Evolutionary conservation across 2,113 vertebrate genomes (phyloP).

Genomic region (Tragulus kanchil): DNA sequence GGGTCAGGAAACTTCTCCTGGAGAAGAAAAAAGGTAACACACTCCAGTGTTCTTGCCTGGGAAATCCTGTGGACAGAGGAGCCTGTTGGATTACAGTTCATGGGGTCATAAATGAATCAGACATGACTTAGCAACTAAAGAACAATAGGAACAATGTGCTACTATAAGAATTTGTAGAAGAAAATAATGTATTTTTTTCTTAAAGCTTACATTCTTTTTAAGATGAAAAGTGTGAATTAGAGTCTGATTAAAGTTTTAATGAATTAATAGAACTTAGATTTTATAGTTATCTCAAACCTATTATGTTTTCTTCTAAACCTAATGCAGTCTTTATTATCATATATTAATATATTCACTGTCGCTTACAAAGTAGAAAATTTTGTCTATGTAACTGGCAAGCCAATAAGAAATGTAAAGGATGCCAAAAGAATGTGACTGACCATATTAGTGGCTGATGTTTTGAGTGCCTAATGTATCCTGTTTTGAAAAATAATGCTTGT

Average conservation of each 20-base stretch:
- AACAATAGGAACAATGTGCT: background rate
- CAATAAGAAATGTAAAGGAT: conserved; percentile 22
- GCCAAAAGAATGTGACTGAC: background rate
- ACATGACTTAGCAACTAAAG: background rate
- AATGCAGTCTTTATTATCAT: background rate
- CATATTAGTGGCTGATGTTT: background rate
- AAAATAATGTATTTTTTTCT: background rate
- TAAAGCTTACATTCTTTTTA: conserved; percentile 27
- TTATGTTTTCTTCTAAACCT: background rate
- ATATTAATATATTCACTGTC: background rate
- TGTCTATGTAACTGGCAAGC: background rate
- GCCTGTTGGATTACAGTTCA: background rate
- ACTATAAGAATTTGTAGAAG: background rate
- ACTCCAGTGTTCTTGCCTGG: background rate
- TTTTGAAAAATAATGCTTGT: conserved; percentile 2
- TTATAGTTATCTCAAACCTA: background rate
- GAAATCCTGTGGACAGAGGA: background rate
- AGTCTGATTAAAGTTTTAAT: background rate
- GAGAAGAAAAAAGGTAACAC: background rate
- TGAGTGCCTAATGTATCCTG: background rate
- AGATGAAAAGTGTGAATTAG: background rate
- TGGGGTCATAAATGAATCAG: background rate
- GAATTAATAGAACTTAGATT: background rate
- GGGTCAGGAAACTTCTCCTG: background rate
- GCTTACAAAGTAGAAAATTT: background rate